These are phyloP conservation scores for Mizuhopecten yessoensis DNA, from an alignment of 1,140 invertebrate species.

Conservation along the genomic window DNA sequence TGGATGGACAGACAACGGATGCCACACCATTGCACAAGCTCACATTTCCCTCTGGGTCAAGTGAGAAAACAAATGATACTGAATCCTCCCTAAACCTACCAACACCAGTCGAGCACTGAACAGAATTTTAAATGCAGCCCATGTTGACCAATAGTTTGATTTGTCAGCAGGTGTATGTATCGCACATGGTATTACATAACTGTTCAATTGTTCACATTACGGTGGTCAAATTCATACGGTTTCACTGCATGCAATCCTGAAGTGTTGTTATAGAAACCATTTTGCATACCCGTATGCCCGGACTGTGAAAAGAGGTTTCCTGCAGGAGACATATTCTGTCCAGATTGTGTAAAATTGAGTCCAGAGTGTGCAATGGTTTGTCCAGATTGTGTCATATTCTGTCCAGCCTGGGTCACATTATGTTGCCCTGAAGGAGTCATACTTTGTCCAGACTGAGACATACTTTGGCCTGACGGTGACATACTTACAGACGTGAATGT, in stretches of 20 bases:
- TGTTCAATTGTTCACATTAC: background rate
- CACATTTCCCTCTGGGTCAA: too few species aligned
- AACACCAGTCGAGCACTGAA: too few species aligned
- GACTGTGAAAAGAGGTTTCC: conserved; percentile 30
- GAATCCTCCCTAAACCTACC: too few species aligned
- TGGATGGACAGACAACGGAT: too few species aligned
- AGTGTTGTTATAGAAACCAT: conserved; percentile 24
- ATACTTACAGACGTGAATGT: background rate
- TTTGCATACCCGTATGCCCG: conserved; percentile 3
- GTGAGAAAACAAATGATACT: too few species aligned
- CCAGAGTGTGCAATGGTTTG: background rate
- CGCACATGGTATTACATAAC: background rate
- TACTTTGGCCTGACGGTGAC: background rate
- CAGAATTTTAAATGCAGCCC: too few species aligned
- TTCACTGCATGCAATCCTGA: conserved; percentile 15
- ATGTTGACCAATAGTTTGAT: too few species aligned
- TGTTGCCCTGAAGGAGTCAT: background rate
- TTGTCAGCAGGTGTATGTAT: too few species aligned
- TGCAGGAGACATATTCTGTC: background rate
- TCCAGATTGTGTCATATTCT: conserved; percentile 15
- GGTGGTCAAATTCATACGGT: conserved; percentile 11
- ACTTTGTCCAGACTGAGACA: background rate
- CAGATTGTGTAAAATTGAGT: background rate
- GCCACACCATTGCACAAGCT: too few species aligned
- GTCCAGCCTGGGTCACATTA: background rate